Evolutionary conservation across 2,797 vertebrate genomes (phyloP).

Genomic region (Sebastes oblongus): DNA sequence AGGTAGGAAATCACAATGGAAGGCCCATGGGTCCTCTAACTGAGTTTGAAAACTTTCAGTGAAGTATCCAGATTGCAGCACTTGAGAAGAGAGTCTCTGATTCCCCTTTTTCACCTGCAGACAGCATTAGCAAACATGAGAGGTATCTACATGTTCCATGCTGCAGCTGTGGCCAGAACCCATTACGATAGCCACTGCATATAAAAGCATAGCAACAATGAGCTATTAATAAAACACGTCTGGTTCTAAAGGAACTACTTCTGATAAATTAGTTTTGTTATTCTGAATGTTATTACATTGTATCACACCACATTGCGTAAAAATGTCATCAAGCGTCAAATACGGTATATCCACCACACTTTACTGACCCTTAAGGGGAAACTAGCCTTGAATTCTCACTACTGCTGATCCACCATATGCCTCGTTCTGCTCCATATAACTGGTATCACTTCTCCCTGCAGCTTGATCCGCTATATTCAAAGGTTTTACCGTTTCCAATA

Average conservation of each 20-base stretch:
- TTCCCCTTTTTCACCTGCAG: conserved; percentile 46
- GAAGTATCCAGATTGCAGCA: conserved; percentile 19
- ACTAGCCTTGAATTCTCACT: conserved; percentile 26
- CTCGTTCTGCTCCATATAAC: conserved; percentile 36
- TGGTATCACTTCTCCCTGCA: conserved; percentile 35
- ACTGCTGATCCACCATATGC: conserved; percentile 27
- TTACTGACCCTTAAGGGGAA: conserved; percentile 28
- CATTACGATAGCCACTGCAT: conserved; percentile 14
- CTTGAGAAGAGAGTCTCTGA: background rate
- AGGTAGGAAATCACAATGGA: background rate
- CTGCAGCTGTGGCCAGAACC: conserved; percentile 30
- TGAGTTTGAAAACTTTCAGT: conserved; percentile 32
- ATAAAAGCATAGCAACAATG: conserved; percentile 1
- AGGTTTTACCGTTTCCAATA: conserved; percentile 61
- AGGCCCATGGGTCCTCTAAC: background rate
- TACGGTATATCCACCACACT: background rate
- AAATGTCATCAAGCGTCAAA: conserved; percentile 3
- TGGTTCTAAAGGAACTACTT: background rate
- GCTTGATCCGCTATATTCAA: conserved; percentile 48
- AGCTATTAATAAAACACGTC: background rate
- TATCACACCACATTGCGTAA: background rate
- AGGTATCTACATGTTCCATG: conserved; percentile 1
- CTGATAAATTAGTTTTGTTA: background rate
- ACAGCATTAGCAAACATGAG: conserved; percentile 47
- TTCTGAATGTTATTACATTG: background rate